These are phyloP conservation scores for Propsilocerus akamusi DNA, from an alignment of 1,140 invertebrate genomes.

Conservation along the genomic window DNA sequence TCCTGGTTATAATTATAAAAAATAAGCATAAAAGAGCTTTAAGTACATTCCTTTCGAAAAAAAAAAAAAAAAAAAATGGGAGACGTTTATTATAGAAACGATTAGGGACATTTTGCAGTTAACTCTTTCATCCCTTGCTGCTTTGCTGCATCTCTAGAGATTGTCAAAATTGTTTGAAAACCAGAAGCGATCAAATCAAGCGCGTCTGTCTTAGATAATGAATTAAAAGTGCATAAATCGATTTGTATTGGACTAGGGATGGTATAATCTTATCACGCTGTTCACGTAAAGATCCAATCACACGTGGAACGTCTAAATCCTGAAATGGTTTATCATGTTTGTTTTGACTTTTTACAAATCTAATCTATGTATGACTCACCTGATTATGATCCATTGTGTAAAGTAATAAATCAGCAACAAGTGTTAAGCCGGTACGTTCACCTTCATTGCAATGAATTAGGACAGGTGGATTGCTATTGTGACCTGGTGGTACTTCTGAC, in stretches of 20 bases:
- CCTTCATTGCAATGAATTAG: conserved; percentile 49
- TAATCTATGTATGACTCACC: conserved; percentile 26
- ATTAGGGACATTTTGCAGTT: too few species aligned
- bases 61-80: too few species aligned
- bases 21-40: too few species aligned
- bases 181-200: conserved; percentile 69
- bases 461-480: conserved; percentile 48
- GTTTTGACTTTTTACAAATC: neutral
- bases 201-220: conserved; percentile 71
- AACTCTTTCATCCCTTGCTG: too few species aligned
- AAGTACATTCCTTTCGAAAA: too few species aligned
- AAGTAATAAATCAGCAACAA: conserved; percentile 58
- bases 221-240: conserved; percentile 69
- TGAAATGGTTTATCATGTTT: conserved; percentile 21
- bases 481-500: conserved; percentile 39
- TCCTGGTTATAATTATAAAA: too few species aligned
- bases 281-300: conserved; percentile 53
- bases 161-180: too few species aligned
- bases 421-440: conserved; percentile 53
- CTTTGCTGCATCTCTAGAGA: too few species aligned
- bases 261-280: conserved; percentile 74
- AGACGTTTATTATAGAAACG: too few species aligned
- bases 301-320: conserved; percentile 59
- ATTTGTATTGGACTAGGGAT: conserved; percentile 72
- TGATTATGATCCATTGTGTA: conserved; percentile 77